Percentiles rank a stretch among this genome's conserved stretches.
Evolutionary conservation across 2,113 vertebrate species (phyloP).

Genomic region (Bungarus multicinctus): DNA sequence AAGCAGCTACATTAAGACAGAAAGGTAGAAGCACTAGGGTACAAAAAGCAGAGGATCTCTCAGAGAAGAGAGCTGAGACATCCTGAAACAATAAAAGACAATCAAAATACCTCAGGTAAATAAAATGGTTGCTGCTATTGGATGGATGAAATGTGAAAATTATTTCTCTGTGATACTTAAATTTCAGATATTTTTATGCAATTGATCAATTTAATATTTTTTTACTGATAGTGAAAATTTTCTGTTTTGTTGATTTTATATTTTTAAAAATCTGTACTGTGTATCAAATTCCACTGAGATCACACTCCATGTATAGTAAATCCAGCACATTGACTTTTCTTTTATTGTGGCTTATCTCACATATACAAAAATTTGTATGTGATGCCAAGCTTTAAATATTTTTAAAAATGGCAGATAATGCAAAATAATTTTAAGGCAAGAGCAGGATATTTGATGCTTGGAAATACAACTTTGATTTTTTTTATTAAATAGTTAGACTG

Average conservation of each 20-base stretch:
- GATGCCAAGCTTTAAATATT: not conserved
- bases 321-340: conserved; percentile 18
- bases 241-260: conserved; percentile 54
- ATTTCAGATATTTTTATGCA: not conserved
- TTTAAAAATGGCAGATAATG: not conserved
- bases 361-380: not conserved
- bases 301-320: conserved; percentile 41
- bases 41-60: not conserved
- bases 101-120: too few relatives aligned
- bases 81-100: too few relatives aligned
- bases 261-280: conserved; percentile 36
- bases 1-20: not conserved
- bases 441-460: not conserved
- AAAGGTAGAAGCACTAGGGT: not conserved
- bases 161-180: not conserved
- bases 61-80: not conserved
- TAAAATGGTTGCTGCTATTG: too few relatives aligned
- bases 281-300: conserved; percentile 31
- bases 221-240: conserved; percentile 40
- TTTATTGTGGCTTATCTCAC: not conserved
- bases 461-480: not conserved
- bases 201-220: conserved; percentile 29
- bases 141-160: not conserved
- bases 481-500: not conserved
- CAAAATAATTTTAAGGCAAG: not conserved